Percentiles rank a stretch among this genome's conserved stretches.
Conservation (phyloP, 2,113 vertebrate genomes). For the Felis catus region DNA sequence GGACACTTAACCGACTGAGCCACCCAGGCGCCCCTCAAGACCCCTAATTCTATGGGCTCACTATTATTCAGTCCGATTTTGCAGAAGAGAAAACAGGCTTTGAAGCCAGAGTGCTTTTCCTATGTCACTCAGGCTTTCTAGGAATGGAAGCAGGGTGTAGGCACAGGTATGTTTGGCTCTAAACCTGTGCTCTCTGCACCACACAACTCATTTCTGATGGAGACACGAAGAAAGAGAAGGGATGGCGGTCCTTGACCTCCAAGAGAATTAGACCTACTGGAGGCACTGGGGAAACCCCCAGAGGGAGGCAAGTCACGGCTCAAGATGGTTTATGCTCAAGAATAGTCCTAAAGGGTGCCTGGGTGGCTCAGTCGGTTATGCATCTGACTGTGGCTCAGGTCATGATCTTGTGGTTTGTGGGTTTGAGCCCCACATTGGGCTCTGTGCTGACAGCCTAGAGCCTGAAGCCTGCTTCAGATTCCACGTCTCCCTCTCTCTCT, state of each 20-base stretch:
- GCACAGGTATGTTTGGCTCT: fast-evolving
- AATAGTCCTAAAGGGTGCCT: neutral
- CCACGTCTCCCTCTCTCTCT: too few relatives aligned
- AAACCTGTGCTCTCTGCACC: neutral
- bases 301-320: neutral
- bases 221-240: neutral
- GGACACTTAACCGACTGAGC: too few relatives aligned
- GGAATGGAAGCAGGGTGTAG: neutral
- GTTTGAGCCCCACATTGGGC: too few relatives aligned
- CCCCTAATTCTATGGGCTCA: neutral
- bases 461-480: too few relatives aligned
- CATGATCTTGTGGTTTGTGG: too few relatives aligned
- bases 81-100: neutral
- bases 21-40: neutral
- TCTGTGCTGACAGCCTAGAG: too few relatives aligned
- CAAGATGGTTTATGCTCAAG: neutral
- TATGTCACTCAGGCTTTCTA: neutral
- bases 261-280: neutral
- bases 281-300: neutral
- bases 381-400: too few relatives aligned
- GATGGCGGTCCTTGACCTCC: neutral
- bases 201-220: neutral
- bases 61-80: neutral
- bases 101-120: neutral
- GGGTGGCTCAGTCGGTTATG: too few relatives aligned